Conservation (phyloP, 2,888 invertebrate genomes). For the Acanthosepion esculentum region DNA sequence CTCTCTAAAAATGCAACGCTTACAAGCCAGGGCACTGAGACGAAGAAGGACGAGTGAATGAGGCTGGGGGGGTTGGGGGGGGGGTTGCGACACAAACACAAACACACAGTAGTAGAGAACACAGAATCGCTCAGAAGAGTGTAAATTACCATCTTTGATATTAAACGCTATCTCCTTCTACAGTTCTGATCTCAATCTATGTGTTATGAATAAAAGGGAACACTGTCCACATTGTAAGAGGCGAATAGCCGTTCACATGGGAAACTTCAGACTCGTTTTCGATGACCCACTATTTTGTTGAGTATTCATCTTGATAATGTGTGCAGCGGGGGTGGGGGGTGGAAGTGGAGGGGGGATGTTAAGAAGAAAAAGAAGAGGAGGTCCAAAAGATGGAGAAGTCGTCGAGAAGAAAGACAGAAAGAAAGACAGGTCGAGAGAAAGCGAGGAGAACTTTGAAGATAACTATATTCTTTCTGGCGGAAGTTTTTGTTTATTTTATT, state of each 20-base stretch:
- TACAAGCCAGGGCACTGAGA: neutral
- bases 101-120: neutral
- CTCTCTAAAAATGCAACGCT: conserved; percentile 18
- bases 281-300: neutral
- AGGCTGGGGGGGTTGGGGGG: neutral
- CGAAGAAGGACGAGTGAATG: neutral
- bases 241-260: conserved; percentile 11
- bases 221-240: neutral
- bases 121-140: neutral
- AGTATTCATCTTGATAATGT: neutral
- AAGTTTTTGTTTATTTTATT: conserved; percentile 33
- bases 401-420: neutral
- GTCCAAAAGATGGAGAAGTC: neutral
- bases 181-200: neutral
- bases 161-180: conserved; percentile 33
- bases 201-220: neutral
- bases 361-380: neutral
- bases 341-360: neutral
- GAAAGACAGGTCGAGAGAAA: neutral
- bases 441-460: neutral
- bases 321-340: neutral
- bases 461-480: neutral
- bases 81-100: neutral
- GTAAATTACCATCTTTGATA: conserved; percentile 23
- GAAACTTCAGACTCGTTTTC: neutral